A percentile compares a stretch with the other conserved stretches of the same genome.
These are phyloP conservation scores for Clunio marinus DNA, from an alignment of 2,888 invertebrate genomes.

Conservation along the genomic window DNA sequence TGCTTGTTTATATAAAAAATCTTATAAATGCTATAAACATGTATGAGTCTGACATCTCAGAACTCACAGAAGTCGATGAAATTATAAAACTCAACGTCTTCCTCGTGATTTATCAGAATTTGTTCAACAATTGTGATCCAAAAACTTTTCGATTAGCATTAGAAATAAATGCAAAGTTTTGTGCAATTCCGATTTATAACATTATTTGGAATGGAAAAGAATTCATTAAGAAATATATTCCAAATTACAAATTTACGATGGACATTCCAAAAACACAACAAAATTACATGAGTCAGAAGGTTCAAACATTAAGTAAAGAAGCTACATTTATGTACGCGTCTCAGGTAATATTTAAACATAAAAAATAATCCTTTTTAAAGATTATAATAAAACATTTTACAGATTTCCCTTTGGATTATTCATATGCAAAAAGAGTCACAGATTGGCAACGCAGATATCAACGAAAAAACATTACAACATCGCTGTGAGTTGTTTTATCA, in stretches of 20 bases:
- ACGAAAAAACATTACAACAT: constrained; percentile 55
- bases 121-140: constrained; percentile 74
- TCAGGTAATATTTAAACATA: constrained; percentile 48
- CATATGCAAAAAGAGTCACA: constrained; percentile 49
- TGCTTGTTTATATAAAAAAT: constrained; percentile 47
- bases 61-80: constrained; percentile 59
- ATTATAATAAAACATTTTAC: background rate
- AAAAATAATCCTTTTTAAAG: background rate
- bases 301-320: constrained; percentile 60
- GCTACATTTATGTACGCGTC: constrained; percentile 52
- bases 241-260: constrained; percentile 52
- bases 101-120: constrained; percentile 62
- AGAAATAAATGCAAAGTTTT: constrained; percentile 75
- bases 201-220: constrained; percentile 80
- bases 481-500: constrained; percentile 59
- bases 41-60: constrained; percentile 57
- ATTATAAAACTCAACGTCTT: constrained; percentile 63
- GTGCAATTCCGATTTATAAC: constrained; percentile 72
- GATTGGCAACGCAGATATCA: constrained; percentile 57
- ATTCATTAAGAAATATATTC: constrained; percentile 66
- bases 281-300: constrained; percentile 55
- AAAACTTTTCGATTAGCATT: constrained; percentile 67
- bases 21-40: constrained; percentile 46
- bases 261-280: constrained; percentile 52
- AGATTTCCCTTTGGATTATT: constrained; percentile 29